A percentile compares a stretch with the other conserved stretches of the same genome.
Conservation (phyloP, 2,888 invertebrate species). For the Autographa pulchrina region DNA sequence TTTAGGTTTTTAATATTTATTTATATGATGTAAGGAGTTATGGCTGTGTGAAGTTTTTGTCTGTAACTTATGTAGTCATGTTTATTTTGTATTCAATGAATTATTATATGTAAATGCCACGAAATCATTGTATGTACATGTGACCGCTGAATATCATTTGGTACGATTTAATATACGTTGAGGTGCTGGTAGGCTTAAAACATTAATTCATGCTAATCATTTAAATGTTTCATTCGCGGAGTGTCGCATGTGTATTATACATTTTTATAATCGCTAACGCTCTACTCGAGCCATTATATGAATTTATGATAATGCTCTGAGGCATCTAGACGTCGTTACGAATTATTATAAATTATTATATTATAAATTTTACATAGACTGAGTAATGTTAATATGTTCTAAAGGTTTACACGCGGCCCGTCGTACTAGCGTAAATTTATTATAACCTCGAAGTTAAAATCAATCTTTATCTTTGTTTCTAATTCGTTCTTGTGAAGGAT, state of each 20-base stretch:
- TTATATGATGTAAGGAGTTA: slow-evolving; percentile 81
- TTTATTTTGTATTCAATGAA: slow-evolving; percentile 70
- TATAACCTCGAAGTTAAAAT: slow-evolving; percentile 49
- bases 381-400: slow-evolving; percentile 82
- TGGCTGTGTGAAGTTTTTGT: slow-evolving; percentile 87
- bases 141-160: slow-evolving; percentile 46
- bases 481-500: slow-evolving; percentile 49
- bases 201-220: slow-evolving; percentile 61
- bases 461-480: slow-evolving; percentile 43
- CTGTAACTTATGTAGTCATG: slow-evolving; percentile 79
- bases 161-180: slow-evolving; percentile 67
- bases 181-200: slow-evolving; percentile 82
- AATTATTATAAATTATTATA: slow-evolving; percentile 73
- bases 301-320: slow-evolving; percentile 67
- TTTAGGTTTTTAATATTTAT: slow-evolving; percentile 80
- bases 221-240: slow-evolving; percentile 48
- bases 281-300: slow-evolving; percentile 62
- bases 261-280: slow-evolving; percentile 65
- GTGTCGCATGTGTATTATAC: slow-evolving; percentile 53
- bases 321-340: slow-evolving; percentile 71
- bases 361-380: slow-evolving; percentile 79
- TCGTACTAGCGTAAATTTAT: slow-evolving; percentile 57
- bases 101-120: slow-evolving; percentile 51
- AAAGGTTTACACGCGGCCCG: slow-evolving; percentile 66
- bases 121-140: slow-evolving; percentile 44